Base-by-base conservation (phyloP, 1,140 invertebrate species). In the Liolophura sinensis region DNA sequence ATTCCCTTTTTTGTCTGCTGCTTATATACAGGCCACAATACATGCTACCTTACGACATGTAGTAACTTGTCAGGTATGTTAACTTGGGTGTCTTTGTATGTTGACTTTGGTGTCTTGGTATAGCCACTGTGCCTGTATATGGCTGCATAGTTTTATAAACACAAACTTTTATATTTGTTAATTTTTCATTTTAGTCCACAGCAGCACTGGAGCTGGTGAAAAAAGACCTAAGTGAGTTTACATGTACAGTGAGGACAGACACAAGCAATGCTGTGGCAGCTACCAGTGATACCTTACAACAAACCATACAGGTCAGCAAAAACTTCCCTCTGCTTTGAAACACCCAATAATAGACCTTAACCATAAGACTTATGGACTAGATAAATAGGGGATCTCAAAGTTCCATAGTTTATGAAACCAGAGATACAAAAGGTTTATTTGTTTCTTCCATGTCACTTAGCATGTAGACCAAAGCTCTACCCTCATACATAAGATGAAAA, bases 181-280 rank as follows among this genome's bases (percentile, higher is more conserved):
- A 12, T 60, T 54, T 66, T 52, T 70, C 63, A 52, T 86, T 84
- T 20, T 80, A 91, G 90, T 90, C 90, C 67, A 86, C 86, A 9
- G 88, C 90, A 79, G 90, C 92, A 0, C 86, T 91, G 56, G 90
- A 91, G 63, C 91, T 91, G 86, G 90, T 92, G 66, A 91, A 90
- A 74, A 89, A 89, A 77, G 91, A 92, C 82, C 78, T 92, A 50
- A 89, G 89, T 75, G 91, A 92, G 82, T 89, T 92, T 73, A 88
- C 90, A 22, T 72, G 65, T 64, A 89, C 88, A 22, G 89, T 92
- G 27, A 89, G 89, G 81, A 87, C 86, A 76, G 90, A 92, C 82
- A 90, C 90, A 6, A 88, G 82, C 57, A 87, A 87, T 80, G 88
- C 89, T 24, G 87, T 91, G 62, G 86, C 87, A 49, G 89, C 89